Percentiles rank a stretch among this genome's conserved stretches.
These are phyloP conservation scores for Phylloscopus trochilus DNA, from an alignment of 2,113 vertebrate genomes.

Conservation along the genomic window DNA sequence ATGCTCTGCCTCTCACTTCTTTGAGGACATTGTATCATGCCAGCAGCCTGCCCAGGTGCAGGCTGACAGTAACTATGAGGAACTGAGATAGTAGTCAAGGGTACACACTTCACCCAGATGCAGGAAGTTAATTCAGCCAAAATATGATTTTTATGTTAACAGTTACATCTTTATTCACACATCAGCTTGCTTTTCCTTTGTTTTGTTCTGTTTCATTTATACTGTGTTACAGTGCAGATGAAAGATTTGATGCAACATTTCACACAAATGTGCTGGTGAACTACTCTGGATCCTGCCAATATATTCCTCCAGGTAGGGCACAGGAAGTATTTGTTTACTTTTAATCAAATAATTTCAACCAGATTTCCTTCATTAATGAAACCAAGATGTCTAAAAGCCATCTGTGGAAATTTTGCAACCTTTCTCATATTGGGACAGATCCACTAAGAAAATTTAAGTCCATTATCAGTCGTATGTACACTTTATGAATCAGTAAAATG, in stretches of 20 bases:
- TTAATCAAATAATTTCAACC: background rate
- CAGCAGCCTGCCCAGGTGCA: background rate
- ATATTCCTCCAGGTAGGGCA: constrained; percentile 87
- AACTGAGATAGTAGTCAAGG: background rate
- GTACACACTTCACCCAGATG: background rate
- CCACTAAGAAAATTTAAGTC: background rate
- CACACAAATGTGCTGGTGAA: constrained; percentile 91
- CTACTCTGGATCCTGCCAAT: constrained; percentile 84
- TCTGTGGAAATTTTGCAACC: background rate
- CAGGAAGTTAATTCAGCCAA: background rate
- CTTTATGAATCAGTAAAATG: background rate
- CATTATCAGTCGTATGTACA: background rate
- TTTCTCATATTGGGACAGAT: background rate
- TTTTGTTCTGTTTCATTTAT: background rate
- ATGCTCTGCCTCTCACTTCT: background rate
- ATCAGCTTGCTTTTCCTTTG: background rate
- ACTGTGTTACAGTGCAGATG: constrained; percentile 80
- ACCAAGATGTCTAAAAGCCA: background rate
- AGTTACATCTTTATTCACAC: background rate
- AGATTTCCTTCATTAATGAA: background rate
- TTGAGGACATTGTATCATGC: background rate
- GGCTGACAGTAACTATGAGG: background rate
- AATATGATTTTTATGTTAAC: background rate
- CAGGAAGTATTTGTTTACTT: background rate
- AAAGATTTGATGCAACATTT: constrained; percentile 90